Evolutionary conservation across 35 echinoderm and acorn worm genomes (phyloP).

Genomic region (Ptychodera flava): DNA sequence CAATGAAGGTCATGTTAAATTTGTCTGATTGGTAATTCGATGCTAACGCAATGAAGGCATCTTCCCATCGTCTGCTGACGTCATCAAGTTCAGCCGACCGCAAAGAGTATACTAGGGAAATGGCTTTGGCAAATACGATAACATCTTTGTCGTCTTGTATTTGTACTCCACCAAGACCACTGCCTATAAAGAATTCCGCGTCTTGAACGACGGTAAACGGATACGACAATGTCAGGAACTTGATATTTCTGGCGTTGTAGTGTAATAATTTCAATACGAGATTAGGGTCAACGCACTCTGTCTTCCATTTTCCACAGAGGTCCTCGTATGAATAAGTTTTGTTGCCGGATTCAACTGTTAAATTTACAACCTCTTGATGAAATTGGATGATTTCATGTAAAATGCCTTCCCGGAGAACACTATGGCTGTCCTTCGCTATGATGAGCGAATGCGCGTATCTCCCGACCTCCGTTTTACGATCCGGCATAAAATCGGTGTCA

Average conservation of each 20-base stretch:
- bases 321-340: background rate
- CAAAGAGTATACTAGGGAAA: background rate
- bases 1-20: conserved; percentile 35
- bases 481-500: background rate
- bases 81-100: background rate
- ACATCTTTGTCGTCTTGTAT: background rate
- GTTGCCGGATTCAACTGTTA: background rate
- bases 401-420: background rate
- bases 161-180: background rate
- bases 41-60: background rate
- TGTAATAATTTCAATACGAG: background rate
- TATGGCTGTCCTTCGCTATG: background rate
- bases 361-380: background rate
- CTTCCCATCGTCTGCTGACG: background rate
- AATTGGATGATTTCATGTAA: background rate
- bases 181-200: background rate
- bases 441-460: background rate
- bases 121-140: background rate
- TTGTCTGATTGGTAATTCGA: background rate
- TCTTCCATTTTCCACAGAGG: background rate
- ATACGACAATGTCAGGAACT: conserved; percentile 44
- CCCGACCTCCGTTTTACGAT: background rate
- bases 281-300: background rate
- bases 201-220: conserved; percentile 18
- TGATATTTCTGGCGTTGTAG: conserved; percentile 13